Conservation (phyloP, 2,113 vertebrate genomes). For the Columbina picui region DNA sequence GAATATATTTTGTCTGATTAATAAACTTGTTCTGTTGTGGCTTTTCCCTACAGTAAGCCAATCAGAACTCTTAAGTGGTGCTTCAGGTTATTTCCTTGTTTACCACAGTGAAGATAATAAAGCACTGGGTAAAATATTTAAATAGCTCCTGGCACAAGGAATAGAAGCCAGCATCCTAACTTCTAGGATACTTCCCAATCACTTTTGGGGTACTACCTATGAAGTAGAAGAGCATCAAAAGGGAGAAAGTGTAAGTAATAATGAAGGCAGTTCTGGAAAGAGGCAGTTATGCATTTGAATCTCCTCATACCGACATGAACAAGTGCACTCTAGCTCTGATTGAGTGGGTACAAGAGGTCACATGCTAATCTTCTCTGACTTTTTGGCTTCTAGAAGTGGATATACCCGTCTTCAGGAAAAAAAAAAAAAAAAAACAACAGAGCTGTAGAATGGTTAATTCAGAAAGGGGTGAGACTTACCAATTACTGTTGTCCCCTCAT, state of each 20-base stretch:
- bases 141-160: not conserved
- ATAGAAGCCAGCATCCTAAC: not conserved
- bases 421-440: not conserved
- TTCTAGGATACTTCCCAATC: not conserved
- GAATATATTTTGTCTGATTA: not conserved
- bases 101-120: not conserved
- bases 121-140: not conserved
- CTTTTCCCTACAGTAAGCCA: not conserved
- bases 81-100: not conserved
- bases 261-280: not conserved
- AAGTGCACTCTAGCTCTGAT: not conserved
- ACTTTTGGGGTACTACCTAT: not conserved
- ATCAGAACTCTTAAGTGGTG: not conserved
- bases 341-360: not conserved
- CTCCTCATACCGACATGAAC: accelerated
- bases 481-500: not conserved
- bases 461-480: not conserved
- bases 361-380: not conserved
- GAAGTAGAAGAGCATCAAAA: not conserved
- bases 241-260: not conserved
- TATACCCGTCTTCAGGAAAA: not conserved
- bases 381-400: not conserved
- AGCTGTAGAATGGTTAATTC: not conserved
- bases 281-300: not conserved
- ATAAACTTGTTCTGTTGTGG: not conserved